Evolutionary conservation across 2,888 invertebrate genomes (phyloP).

Genomic region (Synanthedon formicaeformis): DNA sequence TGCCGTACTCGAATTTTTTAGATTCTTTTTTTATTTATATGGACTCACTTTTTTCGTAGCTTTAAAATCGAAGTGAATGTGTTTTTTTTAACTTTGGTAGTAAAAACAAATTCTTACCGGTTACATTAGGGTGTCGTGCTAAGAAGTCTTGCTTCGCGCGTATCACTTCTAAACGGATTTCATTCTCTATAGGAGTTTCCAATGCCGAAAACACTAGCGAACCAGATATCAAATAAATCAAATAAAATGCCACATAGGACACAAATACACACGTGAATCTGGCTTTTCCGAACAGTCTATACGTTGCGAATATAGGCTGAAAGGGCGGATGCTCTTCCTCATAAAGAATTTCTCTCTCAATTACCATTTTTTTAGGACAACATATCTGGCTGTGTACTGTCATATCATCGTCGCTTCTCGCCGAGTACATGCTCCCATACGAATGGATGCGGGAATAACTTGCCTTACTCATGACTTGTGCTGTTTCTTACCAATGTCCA

Average conservation of each 20-base stretch:
- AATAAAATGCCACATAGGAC: constrained; percentile 70
- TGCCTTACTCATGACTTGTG: constrained; percentile 28
- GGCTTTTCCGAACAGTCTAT: constrained; percentile 61
- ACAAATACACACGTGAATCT: constrained; percentile 66
- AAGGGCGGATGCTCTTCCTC: constrained; percentile 60
- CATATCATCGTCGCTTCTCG: constrained; percentile 59
- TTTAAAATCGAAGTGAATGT: no score
- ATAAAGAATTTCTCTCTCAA: constrained; percentile 51
- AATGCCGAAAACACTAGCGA: constrained; percentile 75
- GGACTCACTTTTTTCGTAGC: no score
- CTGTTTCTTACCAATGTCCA: constrained; percentile 1
- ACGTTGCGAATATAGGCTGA: constrained; percentile 49
- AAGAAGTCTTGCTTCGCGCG: constrained; percentile 69
- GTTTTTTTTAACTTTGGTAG: background rate
- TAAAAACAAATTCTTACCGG: constrained; percentile 62
- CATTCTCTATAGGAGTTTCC: constrained; percentile 74
- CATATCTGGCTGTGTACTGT: constrained; percentile 55
- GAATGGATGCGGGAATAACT: constrained; percentile 45
- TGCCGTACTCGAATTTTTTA: no score
- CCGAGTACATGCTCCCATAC: constrained; percentile 56
- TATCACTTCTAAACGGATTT: constrained; percentile 60
- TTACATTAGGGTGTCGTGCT: constrained; percentile 69
- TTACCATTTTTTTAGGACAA: constrained; percentile 54
- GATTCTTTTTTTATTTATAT: no score
- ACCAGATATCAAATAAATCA: constrained; percentile 74